Percentiles rank a stretch among this genome's conserved stretches.
phyloP scores from a whole-genome alignment of 2,797 vertebrate genomes.

The Hyperoplus immaculatus region DNA sequence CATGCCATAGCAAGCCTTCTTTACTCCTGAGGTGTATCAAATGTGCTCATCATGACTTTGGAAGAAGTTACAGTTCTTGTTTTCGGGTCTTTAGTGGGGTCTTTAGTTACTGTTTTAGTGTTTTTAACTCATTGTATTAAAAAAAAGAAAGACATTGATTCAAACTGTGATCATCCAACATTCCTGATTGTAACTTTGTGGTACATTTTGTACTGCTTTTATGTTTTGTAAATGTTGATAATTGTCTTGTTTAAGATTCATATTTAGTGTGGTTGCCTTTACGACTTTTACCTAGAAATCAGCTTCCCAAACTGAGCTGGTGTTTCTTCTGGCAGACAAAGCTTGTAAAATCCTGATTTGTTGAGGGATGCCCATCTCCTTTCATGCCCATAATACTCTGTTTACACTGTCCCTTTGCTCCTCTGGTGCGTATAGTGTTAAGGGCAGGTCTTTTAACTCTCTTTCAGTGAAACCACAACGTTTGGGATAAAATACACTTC shows the following conservation, averaged over 20 bases:
- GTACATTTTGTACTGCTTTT: background rate
- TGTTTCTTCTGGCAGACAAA: background rate
- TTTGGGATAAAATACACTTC: constrained; percentile 39
- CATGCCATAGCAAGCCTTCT: background rate
- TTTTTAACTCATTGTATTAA: background rate
- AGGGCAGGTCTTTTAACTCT: constrained; percentile 43
- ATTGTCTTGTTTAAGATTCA: background rate
- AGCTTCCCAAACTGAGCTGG: background rate
- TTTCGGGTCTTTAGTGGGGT: background rate
- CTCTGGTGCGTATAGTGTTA: constrained; percentile 40
- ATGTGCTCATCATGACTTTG: no score
- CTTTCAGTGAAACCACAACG: constrained; percentile 41
- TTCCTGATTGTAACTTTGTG: background rate
- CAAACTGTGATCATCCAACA: background rate
- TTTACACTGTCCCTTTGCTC: constrained; percentile 48
- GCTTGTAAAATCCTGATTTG: constrained; percentile 21
- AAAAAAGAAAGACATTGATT: no score
- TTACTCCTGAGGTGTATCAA: background rate
- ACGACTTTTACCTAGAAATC: background rate
- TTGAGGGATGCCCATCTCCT: constrained; percentile 13
- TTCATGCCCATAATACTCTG: constrained; percentile 27
- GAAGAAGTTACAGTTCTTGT: background rate
- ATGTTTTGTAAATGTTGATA: no score
- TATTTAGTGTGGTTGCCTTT: background rate
- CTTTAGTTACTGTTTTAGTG: background rate